phyloP scores from a whole-genome alignment of 2,113 vertebrate genomes.

The Micronisus gabar region DNA sequence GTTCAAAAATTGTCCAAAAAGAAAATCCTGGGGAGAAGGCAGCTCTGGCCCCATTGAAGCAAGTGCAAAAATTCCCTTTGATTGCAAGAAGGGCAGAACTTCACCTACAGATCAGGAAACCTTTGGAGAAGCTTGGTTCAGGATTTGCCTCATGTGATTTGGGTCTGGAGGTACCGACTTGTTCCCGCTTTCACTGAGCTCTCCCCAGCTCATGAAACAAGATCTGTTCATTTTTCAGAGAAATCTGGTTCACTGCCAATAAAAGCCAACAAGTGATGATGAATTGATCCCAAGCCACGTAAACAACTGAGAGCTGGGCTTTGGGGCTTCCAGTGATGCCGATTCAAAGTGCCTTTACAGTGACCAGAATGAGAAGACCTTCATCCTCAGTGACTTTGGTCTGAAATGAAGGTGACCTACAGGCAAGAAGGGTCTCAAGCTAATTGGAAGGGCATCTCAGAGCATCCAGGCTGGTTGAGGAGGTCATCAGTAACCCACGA shows the following conservation, averaged over 20 bases:
- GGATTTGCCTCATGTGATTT: neutral
- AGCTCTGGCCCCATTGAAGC: neutral
- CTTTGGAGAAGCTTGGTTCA: neutral
- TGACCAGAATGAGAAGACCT: neutral
- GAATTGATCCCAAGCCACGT: neutral
- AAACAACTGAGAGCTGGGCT: neutral
- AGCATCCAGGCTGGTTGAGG: neutral
- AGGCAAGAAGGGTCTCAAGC: neutral
- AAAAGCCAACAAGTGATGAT: neutral
- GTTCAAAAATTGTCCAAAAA: neutral
- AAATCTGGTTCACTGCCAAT: neutral
- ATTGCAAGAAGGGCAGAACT: neutral
- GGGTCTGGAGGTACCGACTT: neutral
- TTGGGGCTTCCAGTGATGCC: neutral
- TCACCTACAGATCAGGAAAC: neutral
- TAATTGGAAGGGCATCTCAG: neutral
- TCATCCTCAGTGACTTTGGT: neutral
- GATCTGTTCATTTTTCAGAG: neutral
- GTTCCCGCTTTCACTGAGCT: neutral
- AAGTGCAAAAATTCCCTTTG: neutral
- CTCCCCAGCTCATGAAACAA: neutral
- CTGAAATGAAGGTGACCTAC: neutral
- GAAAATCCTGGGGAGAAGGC: neutral
- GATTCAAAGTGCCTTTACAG: neutral
- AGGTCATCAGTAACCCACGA: neutral